These are phyloP conservation scores for Gari tellinella DNA, from an alignment of 2,888 invertebrate genomes.

Conservation along the genomic window DNA sequence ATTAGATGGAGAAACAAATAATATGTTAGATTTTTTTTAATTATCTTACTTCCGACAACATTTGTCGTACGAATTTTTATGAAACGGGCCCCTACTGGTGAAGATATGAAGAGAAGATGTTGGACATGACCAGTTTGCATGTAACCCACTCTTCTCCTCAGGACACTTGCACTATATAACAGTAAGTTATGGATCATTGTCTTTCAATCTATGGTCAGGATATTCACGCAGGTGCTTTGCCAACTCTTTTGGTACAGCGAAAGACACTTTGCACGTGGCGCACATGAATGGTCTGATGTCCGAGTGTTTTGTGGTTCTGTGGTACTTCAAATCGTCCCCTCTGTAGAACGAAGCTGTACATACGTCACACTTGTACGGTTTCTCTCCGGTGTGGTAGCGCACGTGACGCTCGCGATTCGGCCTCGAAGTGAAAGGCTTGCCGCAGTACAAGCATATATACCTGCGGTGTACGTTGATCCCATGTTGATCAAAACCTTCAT, in stretches of 20 bases:
- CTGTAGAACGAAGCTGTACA: conserved; percentile 74
- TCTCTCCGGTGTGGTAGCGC: conserved; percentile 82
- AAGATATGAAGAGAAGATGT: no score
- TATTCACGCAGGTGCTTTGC: conserved; percentile 67
- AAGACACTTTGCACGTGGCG: conserved; percentile 65
- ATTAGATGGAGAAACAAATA: no score
- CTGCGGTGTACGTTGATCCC: conserved; percentile 78
- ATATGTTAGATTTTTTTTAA: no score
- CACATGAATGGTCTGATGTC: conserved; percentile 70
- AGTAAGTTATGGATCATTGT: no score
- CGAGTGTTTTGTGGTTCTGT: conserved; percentile 76
- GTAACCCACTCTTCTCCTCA: no score
- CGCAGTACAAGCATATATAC: conserved; percentile 81
- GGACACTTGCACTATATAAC: no score
- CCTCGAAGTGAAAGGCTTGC: conserved; percentile 82
- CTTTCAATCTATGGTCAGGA: conserved; percentile 39
- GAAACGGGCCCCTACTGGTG: no score
- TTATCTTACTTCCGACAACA: no score
- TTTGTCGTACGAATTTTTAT: no score
- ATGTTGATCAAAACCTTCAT: conserved; percentile 78
- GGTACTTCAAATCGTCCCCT: conserved; percentile 79
- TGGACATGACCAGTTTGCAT: no score
- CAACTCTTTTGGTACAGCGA: conserved; percentile 72
- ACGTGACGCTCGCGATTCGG: conserved; percentile 83
- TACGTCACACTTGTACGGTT: conserved; percentile 79